Percentiles rank a stretch among this genome's conserved stretches.
Conservation (phyloP, 2,888 invertebrate genomes). For the Drosophila meridiana region DNA sequence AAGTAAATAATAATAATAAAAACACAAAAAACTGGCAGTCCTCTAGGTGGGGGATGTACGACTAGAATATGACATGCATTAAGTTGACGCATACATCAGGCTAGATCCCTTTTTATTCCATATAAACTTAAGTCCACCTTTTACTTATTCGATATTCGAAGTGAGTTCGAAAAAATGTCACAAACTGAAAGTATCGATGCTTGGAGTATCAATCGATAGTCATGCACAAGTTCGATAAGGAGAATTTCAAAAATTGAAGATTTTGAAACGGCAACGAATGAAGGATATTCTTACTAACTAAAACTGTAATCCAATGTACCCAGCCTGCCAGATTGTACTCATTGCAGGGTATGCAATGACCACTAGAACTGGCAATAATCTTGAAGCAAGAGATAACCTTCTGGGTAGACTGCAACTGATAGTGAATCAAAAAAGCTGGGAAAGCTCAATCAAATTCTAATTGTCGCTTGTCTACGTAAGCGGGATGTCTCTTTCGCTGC, state of each 20-base stretch:
- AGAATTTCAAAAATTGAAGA: background rate
- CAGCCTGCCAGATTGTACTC: background rate
- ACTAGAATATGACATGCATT: background rate
- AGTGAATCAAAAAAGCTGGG: background rate
- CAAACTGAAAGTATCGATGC: background rate
- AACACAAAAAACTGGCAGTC: background rate
- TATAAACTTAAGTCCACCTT: background rate
- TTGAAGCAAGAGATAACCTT: conserved; percentile 22
- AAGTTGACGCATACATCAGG: background rate
- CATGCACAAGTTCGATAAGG: background rate
- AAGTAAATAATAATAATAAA: conserved; percentile 3
- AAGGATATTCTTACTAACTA: background rate
- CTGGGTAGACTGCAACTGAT: background rate
- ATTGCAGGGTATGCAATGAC: background rate
- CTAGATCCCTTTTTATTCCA: background rate
- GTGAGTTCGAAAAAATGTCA: background rate
- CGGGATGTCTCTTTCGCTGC: conserved; percentile 25
- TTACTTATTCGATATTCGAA: background rate
- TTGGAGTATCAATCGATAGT: background rate
- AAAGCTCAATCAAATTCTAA: background rate
- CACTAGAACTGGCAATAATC: conserved; percentile 20
- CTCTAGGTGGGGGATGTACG: background rate
- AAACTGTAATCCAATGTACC: background rate
- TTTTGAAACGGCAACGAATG: background rate
- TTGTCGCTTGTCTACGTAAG: background rate